Evolutionary conservation across 2,888 invertebrate genomes (phyloP), one percentile per base, ranked within the genome.

Genomic region (Dendrolimus pini): DNA sequence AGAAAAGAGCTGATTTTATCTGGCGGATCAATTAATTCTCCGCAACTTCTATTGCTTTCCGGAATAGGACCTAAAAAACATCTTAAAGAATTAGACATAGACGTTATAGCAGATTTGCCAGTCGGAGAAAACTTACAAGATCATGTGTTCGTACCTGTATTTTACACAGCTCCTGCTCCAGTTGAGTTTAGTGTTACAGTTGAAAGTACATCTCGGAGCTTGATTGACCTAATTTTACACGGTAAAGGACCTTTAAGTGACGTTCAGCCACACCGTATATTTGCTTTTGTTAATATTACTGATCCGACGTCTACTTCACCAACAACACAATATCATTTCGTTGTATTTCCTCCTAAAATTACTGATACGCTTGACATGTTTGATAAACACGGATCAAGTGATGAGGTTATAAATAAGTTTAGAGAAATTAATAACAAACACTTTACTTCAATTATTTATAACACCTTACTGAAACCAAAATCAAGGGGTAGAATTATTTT

Each of bases 401-500:
- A 82, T 1, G 78, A 85, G 57, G 64, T 78, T 54, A 63, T 65
- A 41, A 63, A 65, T 52, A 72, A 78, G 62, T 80, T 79, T 54
- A 58, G 67, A n/a, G 60, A 77, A 55, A 56, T 83, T n/a, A 85
- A 80, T 61, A 66, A 78, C 54, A 66, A 81, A 13, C 68, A 82
- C 54, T 67, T 71, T 54, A 59, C 80, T 1, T 63, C 93, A 67
- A 82, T 92, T 41, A 78, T 93, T 2, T 85, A 92, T 7, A 93
- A 93, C 0, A 81, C 94, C 9, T 57, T 96, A 56, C 77, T 96
- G 74, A 83, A 94, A 58, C 96, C 96, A 0, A 91, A 89, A 62
- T 95, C 95, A 59, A 88, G 88, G 59, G 96, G 96, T 0, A 87
- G 83, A 62, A 80, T 96, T n/a, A 67, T 92, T 59, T 81, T 98